Evolutionary conservation across 2,113 vertebrate species (phyloP).

Genomic region (Copsychus sechellarum): DNA sequence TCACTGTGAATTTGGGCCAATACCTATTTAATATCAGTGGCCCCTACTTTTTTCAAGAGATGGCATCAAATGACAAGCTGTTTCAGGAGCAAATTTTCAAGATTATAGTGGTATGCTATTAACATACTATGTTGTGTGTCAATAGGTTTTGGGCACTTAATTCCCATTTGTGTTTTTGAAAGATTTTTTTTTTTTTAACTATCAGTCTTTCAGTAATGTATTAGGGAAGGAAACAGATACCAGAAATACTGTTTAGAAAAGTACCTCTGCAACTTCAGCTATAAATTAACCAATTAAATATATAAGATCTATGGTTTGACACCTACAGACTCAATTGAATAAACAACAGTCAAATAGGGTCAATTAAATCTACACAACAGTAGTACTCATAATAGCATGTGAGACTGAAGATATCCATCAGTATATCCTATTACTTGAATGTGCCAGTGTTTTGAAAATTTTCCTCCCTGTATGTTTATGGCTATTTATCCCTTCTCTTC

Average conservation of each 20-base stretch:
- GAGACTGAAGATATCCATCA: slow-evolving; percentile 17
- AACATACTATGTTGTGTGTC: not conserved
- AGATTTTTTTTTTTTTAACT: not conserved
- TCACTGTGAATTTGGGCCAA: not conserved
- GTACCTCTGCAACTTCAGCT: not conserved
- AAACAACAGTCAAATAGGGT: slow-evolving; percentile 15
- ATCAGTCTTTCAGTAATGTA: not conserved
- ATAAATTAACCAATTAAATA: slow-evolving; percentile 32
- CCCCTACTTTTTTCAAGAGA: not conserved
- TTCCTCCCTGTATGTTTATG: slow-evolving; percentile 27
- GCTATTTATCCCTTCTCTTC: not conserved
- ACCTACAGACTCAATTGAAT: slow-evolving; percentile 21
- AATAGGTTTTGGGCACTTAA: not conserved
- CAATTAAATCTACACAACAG: slow-evolving; percentile 19
- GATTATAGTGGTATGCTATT: not conserved
- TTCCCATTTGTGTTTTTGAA: not conserved
- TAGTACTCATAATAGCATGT: not conserved
- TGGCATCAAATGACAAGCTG: not conserved
- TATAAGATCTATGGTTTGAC: slow-evolving; percentile 12
- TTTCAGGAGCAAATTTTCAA: not conserved
- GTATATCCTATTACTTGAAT: slow-evolving; percentile 10
- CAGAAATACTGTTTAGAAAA: not conserved
- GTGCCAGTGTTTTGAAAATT: not conserved
- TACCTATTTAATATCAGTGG: not conserved
- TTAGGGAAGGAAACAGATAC: not conserved